These are phyloP conservation scores for Karalla daura DNA, from an alignment of 2,797 vertebrate species.

Conservation along the genomic window DNA sequence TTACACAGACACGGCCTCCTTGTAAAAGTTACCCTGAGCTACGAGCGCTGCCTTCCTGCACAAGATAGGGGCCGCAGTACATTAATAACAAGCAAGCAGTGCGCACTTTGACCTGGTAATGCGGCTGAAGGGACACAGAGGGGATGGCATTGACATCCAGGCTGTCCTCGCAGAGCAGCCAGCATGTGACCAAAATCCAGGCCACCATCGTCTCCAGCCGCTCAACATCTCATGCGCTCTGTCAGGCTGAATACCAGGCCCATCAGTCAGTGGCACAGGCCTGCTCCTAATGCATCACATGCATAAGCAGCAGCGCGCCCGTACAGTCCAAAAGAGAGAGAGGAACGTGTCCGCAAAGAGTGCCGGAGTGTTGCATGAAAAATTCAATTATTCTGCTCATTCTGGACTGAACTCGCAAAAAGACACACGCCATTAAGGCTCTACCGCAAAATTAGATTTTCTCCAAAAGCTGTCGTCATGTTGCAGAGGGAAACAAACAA, in stretches of 20 bases:
- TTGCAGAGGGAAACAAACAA: constrained; percentile 28
- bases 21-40: too few relatives aligned
- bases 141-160: constrained; percentile 15
- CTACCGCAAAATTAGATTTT: constrained; percentile 12
- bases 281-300: constrained; percentile 18
- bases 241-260: constrained; percentile 36
- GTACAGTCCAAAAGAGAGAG: neutral
- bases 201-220: constrained; percentile 30
- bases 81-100: neutral
- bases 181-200: constrained; percentile 51
- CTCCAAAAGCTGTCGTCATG: constrained; percentile 17
- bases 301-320: neutral
- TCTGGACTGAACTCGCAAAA: neutral
- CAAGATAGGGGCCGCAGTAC: neutral
- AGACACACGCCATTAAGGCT: constrained; percentile 1
- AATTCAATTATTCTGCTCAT: neutral
- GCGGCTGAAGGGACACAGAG: neutral
- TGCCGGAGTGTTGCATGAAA: neutral
- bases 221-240: constrained; percentile 45
- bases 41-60: too few relatives aligned
- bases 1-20: too few relatives aligned
- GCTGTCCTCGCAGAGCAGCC: constrained; percentile 10
- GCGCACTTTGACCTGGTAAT: constrained; percentile 13
- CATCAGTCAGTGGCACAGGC: constrained; percentile 40
- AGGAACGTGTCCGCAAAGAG: neutral